These are phyloP conservation scores for Stichopus chloronotus DNA, from an alignment of 35 echinoderm and acorn worm genomes.

Conservation along the genomic window DNA sequence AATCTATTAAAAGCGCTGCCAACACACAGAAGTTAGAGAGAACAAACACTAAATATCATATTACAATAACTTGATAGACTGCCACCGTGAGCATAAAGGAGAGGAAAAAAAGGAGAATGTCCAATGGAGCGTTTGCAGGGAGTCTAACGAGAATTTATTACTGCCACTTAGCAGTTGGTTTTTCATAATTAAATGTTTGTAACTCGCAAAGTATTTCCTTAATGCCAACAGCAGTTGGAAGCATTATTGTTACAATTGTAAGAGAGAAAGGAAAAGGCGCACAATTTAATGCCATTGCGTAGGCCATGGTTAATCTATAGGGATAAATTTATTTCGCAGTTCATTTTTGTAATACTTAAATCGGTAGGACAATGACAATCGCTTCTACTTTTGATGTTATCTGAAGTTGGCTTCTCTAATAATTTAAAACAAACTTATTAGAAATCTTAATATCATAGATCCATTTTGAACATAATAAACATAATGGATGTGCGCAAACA, in stretches of 20 bases:
- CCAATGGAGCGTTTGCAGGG: conserved; percentile 1
- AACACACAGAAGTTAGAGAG: conserved; percentile 8
- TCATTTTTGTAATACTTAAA: too few relatives aligned
- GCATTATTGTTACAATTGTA: background rate
- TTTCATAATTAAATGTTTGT: background rate
- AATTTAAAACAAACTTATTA: too few relatives aligned
- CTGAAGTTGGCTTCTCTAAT: too few relatives aligned
- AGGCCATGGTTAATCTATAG: too few relatives aligned
- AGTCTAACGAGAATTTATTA: background rate
- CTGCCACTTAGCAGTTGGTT: background rate
- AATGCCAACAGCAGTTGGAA: background rate
- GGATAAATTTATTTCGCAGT: too few relatives aligned
- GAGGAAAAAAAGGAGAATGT: background rate
- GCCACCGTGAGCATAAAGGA: background rate
- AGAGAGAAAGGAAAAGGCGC: background rate
- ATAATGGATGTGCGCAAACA: too few relatives aligned
- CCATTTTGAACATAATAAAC: too few relatives aligned
- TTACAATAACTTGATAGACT: background rate
- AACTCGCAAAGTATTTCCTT: conserved; percentile 2
- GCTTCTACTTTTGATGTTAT: too few relatives aligned
- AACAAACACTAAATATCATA: conserved; percentile 31
- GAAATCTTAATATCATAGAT: too few relatives aligned
- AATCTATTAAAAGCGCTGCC: conserved; percentile 36
- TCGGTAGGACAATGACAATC: too few relatives aligned
- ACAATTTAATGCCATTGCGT: background rate